Evolutionary conservation across 2,888 invertebrate genomes (phyloP), one percentile per base, ranked within the genome.

Genomic region (Tanytarsus gracilentus): DNA sequence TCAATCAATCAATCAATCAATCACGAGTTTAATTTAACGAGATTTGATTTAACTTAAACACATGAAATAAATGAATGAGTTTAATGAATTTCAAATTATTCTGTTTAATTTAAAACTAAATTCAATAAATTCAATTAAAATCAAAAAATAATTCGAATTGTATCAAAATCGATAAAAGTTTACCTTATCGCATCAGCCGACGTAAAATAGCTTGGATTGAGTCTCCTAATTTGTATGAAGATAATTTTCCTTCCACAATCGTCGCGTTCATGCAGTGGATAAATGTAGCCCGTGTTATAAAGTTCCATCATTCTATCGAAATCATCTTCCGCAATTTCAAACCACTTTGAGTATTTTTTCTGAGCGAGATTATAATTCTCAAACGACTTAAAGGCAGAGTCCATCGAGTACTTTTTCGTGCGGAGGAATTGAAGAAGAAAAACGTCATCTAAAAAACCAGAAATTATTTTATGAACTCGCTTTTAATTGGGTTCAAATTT

Each of bases 381-480:
- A 64, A 94, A 73, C 84, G 93, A 87, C 63, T 88, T 86, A 66
- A 91, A 88, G 0, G 93, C 86, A 70, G 86, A 81, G 0, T 88
- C 87, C 23, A 93, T 82, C 29, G 88, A 88, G 74, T 88, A 93
- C 71, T 92, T 93, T 73, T 90, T 89, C 40, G 88, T 88, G 29
- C 92, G 80, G 11, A 93, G 79, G 68, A 93, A 93, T 49, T 92
- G 80, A 40, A 93, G 77, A 16, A 92, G 77, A 69, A 94, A 93
- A 6, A 85, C 80, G 0, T 87, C 74, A 69, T 92, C 91, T 80
- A 75, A 16, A 23, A 14, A 87, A 63, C 91, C 79, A 71, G 91
- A 91, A 67, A 80, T 82, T 66, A 44, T 1, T 5, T 44, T 44
- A 14, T 14, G 11, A 7, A 2, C 21, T 18, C 21, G 9, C 11